Conservation (phyloP, 2,113 vertebrate genomes). For the Seriola dumerili region DNA sequence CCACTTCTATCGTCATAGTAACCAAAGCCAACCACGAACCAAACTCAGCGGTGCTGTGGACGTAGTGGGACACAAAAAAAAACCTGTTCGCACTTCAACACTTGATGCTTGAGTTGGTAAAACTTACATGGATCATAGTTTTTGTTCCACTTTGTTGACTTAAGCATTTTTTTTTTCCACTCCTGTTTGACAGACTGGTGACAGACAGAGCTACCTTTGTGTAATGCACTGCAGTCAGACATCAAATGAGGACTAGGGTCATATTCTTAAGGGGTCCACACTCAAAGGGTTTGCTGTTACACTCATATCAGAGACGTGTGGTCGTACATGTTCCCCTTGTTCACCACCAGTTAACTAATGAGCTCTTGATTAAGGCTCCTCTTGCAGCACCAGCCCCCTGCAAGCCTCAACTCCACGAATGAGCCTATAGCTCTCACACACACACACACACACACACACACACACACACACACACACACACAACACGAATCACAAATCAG, state of each 20-base stretch:
- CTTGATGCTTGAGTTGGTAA: slow-evolving; percentile 13
- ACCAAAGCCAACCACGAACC: slow-evolving; percentile 66
- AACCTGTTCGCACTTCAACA: slow-evolving; percentile 3
- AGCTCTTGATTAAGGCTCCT: slow-evolving; percentile 53
- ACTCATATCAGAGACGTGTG: slow-evolving; percentile 16
- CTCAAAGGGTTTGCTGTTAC: slow-evolving; percentile 3
- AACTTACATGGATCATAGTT: not conserved
- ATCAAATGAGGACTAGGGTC: not conserved
- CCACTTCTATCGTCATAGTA: slow-evolving; percentile 78
- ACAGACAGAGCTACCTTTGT: slow-evolving; percentile 24
- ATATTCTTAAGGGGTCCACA: not conserved
- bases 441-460: too few relatives aligned
- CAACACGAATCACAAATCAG: slow-evolving; percentile 50
- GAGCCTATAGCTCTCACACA: slow-evolving; percentile 3
- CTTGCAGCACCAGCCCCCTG: slow-evolving; percentile 11
- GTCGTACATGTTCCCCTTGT: slow-evolving; percentile 8
- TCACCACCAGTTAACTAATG: slow-evolving; percentile 38
- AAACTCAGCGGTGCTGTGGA: slow-evolving; percentile 50
- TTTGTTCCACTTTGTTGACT: slow-evolving; percentile 31
- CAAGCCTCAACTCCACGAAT: slow-evolving; percentile 21
- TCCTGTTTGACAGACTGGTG: slow-evolving; percentile 4
- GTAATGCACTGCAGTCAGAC: not conserved
- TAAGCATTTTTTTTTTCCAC: not conserved
- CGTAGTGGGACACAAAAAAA: slow-evolving; percentile 30
- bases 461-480: not conserved